Base-by-base conservation (phyloP, 2,888 invertebrate species). In the Cantharis rustica region DNA sequence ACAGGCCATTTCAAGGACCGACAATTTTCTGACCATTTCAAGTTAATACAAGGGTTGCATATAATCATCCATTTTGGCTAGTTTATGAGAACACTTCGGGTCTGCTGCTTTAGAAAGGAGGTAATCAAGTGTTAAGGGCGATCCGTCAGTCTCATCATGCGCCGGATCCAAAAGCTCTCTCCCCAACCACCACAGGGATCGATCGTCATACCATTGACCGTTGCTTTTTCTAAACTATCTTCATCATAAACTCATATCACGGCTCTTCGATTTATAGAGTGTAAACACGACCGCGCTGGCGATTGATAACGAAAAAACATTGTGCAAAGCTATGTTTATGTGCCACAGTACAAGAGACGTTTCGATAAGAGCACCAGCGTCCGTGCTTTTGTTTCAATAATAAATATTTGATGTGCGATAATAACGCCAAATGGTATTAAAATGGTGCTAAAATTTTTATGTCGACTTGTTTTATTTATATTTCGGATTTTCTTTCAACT, bases 71-170 rank as follows among this genome's bases (percentile, higher is more conserved):
- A 79, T 78, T 76, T 77, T 72, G 75, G 78, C 71, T 73, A 79
- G 75, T 78, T 79, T 79, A 78, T 73, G 68, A 62, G 70, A 69
- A 75, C 75, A 71, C 72, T 71, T 69, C 64, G 75, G 75, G 74
- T 72, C 75, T 73, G 71, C 75, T 72, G 73, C 71, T 70, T 69
- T 75, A 80, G 76, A 81, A 81, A 81, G 76, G 79, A 77, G 71
- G 81, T 80, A 81, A 80, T 81, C 81, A 79, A 79, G 81, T 79
- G 80, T 81, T 78, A 79, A 81, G 79, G 79, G 76, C 72, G 81
- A 81, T 81, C 79, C 78, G 79, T 81, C 80, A 81, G 79, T 79
- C 80, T 75, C 76, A 75, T 76, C 76, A 76, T 76, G 75, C 77
- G 75, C 79, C 73, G 75, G 75, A 69, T 73, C 69, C 70, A 16